Evolutionary conservation across 30 jellyfish, hydroid and myxozoan species (phyloP).

Genomic region (Cassiopea xamachana): DNA sequence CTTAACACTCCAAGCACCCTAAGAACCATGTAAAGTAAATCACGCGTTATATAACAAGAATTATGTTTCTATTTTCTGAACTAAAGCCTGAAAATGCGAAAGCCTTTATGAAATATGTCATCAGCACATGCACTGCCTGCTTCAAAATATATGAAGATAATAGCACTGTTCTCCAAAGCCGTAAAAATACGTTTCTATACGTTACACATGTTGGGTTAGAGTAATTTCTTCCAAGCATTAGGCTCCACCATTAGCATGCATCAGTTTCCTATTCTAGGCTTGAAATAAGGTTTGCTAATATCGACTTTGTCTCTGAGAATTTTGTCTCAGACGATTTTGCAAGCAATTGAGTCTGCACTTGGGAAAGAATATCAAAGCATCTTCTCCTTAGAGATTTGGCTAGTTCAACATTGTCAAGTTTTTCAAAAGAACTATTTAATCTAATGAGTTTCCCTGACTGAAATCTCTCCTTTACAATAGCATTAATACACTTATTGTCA

Average conservation of each 20-base stretch:
- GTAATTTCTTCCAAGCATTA: too few relatives aligned
- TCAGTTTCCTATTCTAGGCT: neutral
- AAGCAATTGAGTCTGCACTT: constrained; percentile 69
- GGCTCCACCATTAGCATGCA: neutral
- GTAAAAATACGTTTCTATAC: too few relatives aligned
- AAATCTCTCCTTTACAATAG: constrained; percentile 66
- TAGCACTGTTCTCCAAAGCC: too few relatives aligned
- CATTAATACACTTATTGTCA: constrained; percentile 38
- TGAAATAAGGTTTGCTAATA: neutral
- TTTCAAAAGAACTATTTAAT: neutral
- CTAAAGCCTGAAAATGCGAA: too few relatives aligned
- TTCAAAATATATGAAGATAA: too few relatives aligned
- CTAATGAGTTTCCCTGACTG: constrained; percentile 42
- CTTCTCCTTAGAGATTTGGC: constrained; percentile 42
- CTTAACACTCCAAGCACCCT: too few relatives aligned
- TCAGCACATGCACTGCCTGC: too few relatives aligned
- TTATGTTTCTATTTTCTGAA: too few relatives aligned
- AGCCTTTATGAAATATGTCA: too few relatives aligned
- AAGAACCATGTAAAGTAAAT: too few relatives aligned
- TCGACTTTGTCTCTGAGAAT: constrained; percentile 61
- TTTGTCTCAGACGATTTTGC: constrained; percentile 79
- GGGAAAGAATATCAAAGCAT: constrained; percentile 49
- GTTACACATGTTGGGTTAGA: too few relatives aligned
- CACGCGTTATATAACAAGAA: too few relatives aligned
- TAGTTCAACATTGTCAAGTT: constrained; percentile 29